phyloP scores from a whole-genome alignment of 2,797 vertebrate genomes.

The Ctenochaetus hawaiiensis region DNA sequence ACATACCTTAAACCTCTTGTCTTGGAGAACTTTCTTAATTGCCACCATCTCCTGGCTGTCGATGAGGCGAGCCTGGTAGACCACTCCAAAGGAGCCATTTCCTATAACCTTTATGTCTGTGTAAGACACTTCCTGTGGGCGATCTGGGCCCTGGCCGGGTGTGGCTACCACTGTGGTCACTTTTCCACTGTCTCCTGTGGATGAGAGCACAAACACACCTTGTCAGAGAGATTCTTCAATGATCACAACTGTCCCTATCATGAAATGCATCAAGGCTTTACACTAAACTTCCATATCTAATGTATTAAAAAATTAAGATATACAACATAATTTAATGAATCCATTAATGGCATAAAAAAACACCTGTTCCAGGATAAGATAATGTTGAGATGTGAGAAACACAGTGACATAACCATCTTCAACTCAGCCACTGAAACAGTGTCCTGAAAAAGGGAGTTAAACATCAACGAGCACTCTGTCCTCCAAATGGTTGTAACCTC shows the following conservation, averaged over 20 bases:
- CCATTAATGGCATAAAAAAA: not conserved
- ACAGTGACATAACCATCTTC: not conserved
- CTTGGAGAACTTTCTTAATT: conserved; percentile 96
- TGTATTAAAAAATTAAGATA: not conserved
- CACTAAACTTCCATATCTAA: not conserved
- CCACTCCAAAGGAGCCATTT: conserved; percentile 94
- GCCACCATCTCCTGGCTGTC: conserved; percentile 95
- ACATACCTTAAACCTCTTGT: conserved; percentile 94
- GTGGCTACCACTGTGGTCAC: conserved; percentile 95
- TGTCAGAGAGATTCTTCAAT: conserved; percentile 18
- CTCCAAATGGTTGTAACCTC: conserved; percentile 47
- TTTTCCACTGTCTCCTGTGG: conserved; percentile 91
- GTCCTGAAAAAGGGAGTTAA: conserved; percentile 17
- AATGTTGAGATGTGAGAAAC: not conserved
- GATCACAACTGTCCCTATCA: too few relatives aligned
- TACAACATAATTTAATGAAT: not conserved
- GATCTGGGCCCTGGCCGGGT: conserved; percentile 92
- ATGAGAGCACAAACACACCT: conserved; percentile 5
- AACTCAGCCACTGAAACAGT: conserved; percentile 7
- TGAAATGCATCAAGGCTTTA: not conserved
- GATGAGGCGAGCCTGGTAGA: conserved; percentile 93
- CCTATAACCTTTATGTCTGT: conserved; percentile 96
- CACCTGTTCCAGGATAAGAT: not conserved
- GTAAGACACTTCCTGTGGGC: conserved; percentile 95
- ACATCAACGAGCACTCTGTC: conserved; percentile 32